Evolutionary conservation across 2,888 invertebrate genomes (phyloP).

Genomic region (Acanthosoma haemorrhoidale): DNA sequence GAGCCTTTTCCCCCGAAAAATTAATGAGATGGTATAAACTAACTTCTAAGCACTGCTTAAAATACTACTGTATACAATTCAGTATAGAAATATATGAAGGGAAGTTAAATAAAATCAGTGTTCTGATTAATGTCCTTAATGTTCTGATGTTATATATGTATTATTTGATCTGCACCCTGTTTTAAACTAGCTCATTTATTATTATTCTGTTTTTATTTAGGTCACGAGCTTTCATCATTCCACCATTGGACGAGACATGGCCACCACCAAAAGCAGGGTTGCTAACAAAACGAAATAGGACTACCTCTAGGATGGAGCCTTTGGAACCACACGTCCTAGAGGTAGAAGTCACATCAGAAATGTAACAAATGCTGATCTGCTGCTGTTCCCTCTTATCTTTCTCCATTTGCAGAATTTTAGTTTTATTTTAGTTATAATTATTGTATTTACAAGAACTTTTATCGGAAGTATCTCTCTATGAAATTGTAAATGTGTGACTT

Average conservation of each 20-base stretch:
- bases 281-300: constrained; percentile 15
- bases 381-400: constrained; percentile 20
- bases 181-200: too few species aligned
- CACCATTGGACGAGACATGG: constrained; percentile 39
- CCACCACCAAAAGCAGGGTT: constrained; percentile 37
- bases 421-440: constrained; percentile 5
- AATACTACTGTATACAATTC: too few species aligned
- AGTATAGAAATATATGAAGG: too few species aligned
- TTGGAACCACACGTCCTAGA: constrained; percentile 19
- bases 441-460: not conserved
- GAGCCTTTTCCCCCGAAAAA: too few species aligned
- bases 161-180: too few species aligned
- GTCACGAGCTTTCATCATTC: constrained; percentile 35
- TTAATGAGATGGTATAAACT: too few species aligned
- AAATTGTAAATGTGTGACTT: not conserved
- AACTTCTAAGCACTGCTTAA: too few species aligned
- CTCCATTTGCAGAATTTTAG: not conserved
- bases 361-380: constrained; percentile 19
- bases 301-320: not conserved
- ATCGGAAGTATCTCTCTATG: not conserved
- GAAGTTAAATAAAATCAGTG: too few species aligned
- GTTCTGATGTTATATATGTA: too few species aligned
- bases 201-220: too few species aligned
- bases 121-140: too few species aligned
- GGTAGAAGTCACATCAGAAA: constrained; percentile 19